Conservation (phyloP, 1,140 invertebrate genomes). For the Papilio xuthus region DNA sequence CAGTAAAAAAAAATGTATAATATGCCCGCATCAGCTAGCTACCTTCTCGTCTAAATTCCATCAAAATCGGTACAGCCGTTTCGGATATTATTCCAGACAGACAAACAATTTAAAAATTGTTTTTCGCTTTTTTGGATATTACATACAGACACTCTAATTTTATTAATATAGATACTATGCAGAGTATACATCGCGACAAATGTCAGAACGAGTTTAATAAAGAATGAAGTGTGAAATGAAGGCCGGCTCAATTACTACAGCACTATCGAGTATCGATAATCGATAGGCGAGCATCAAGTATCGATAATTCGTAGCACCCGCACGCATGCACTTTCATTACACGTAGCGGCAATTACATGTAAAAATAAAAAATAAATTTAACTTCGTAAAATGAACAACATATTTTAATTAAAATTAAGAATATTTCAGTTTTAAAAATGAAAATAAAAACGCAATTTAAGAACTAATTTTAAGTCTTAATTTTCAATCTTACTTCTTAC, state of each 20-base stretch:
- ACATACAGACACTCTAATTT: no score
- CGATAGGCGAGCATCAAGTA: slow-evolving; percentile 42
- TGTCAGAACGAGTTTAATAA: slow-evolving; percentile 41
- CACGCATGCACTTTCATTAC: slow-evolving; percentile 2
- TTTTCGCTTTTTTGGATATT: no score
- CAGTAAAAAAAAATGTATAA: no score
- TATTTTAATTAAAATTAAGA: neutral
- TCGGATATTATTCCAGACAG: no score
- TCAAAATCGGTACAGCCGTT: no score
- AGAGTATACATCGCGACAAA: neutral
- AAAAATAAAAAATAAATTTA: neutral
- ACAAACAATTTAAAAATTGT: no score
- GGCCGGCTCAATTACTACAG: slow-evolving; percentile 53
- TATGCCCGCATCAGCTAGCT: no score
- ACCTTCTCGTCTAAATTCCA: no score
- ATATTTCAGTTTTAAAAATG: neutral
- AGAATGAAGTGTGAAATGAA: slow-evolving; percentile 56
- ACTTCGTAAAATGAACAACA: neutral
- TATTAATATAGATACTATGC: no score
- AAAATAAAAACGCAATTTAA: no score
- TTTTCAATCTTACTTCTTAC: no score
- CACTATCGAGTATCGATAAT: slow-evolving; percentile 53
- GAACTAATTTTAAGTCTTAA: no score
- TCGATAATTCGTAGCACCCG: slow-evolving; percentile 49
- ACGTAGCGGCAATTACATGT: slow-evolving; percentile 8